A percentile compares a stretch with the other conserved stretches of the same genome.
Evolutionary conservation across 2,797 vertebrate genomes (phyloP).

Genomic region (Galaxias olidus): DNA sequence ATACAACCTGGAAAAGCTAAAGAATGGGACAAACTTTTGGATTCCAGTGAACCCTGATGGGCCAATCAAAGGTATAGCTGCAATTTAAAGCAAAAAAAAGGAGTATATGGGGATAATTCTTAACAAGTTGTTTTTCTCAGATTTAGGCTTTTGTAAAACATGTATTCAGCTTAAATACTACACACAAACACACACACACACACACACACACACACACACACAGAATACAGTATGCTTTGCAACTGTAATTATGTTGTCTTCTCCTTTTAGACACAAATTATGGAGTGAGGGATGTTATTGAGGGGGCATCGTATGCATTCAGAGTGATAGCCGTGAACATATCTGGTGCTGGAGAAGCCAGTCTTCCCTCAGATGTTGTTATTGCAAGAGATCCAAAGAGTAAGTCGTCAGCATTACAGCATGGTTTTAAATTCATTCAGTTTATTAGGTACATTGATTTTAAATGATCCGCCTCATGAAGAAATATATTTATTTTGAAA

Average conservation of each 20-base stretch:
- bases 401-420: conserved; percentile 75
- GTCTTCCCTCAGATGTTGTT: conserved; percentile 76
- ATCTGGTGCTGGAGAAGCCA: conserved; percentile 83
- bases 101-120: too few species aligned
- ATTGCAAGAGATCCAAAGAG: conserved; percentile 81
- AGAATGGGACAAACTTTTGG: conserved; percentile 85
- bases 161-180: too few species aligned
- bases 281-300: conserved; percentile 76
- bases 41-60: conserved; percentile 74
- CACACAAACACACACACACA: too few species aligned
- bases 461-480: neutral
- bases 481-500: neutral
- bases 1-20: conserved; percentile 87
- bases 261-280: conserved; percentile 70
- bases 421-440: neutral
- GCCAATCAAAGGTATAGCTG: conserved; percentile 74
- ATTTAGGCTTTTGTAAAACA: too few species aligned
- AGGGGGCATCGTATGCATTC: conserved; percentile 86
- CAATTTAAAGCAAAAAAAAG: neutral
- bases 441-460: too few species aligned
- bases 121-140: too few species aligned
- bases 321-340: conserved; percentile 84
- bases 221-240: too few species aligned
- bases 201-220: too few species aligned
- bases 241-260: neutral